phyloP scores from a whole-genome alignment of 2,888 invertebrate species.

The Synergus japonicus region DNA sequence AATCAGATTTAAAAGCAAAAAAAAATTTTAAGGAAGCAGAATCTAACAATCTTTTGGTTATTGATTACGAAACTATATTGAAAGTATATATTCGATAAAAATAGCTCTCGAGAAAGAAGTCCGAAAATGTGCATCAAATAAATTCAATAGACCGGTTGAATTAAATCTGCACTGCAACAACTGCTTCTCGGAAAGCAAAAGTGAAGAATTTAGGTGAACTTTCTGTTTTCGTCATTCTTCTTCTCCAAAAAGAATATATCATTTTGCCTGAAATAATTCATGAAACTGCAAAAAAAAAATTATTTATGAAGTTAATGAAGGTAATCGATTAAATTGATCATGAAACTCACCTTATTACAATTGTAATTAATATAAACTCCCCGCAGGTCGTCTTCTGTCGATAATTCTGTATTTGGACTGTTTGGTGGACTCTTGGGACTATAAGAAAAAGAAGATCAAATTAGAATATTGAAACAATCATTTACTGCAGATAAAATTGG shows the following conservation, averaged over 20 bases:
- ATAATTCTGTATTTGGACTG: slow-evolving; percentile 90
- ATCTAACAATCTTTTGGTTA: no score
- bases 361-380: slow-evolving; percentile 89
- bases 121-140: neutral
- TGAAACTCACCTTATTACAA: slow-evolving; percentile 79
- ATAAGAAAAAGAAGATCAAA: slow-evolving; percentile 68
- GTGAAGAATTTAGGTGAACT: neutral
- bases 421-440: slow-evolving; percentile 96
- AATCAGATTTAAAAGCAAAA: neutral
- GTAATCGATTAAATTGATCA: slow-evolving; percentile 44
- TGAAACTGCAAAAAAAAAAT: neutral
- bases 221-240: neutral
- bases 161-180: neutral
- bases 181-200: neutral
- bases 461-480: neutral
- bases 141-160: neutral
- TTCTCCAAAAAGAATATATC: neutral
- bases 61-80: neutral
- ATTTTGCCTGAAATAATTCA: neutral
- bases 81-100: neutral
- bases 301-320: neutral
- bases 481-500: neutral
- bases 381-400: slow-evolving; percentile 87
- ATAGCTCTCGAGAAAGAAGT: neutral
- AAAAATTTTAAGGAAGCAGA: no score